Evolutionary conservation across 2,797 vertebrate genomes (phyloP).

Genomic region (Podarcis siculus): DNA sequence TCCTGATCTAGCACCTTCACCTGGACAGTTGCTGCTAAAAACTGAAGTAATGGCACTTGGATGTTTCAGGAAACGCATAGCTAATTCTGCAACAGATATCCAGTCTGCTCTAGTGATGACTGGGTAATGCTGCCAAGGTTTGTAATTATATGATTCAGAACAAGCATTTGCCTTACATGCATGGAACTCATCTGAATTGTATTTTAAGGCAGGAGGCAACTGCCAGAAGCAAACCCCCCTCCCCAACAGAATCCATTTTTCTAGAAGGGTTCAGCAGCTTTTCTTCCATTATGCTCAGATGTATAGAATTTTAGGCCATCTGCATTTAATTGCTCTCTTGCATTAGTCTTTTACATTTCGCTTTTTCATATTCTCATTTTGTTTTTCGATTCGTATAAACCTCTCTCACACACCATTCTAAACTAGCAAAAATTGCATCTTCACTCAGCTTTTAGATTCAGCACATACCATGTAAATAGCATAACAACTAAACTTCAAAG

Average conservation of each 20-base stretch:
- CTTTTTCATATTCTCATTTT: background rate
- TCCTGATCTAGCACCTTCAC: too few species aligned
- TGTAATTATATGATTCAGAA: too few species aligned
- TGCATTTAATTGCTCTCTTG: constrained; percentile 21
- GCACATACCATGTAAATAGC: background rate
- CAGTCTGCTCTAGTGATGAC: background rate
- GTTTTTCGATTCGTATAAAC: background rate
- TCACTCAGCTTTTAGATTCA: background rate
- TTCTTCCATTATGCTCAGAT: background rate
- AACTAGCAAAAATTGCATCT: background rate
- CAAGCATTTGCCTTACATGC: too few species aligned
- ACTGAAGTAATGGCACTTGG: too few species aligned
- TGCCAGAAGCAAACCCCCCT: background rate
- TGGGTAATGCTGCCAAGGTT: too few species aligned
- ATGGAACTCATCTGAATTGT: background rate
- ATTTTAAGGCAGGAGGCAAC: background rate
- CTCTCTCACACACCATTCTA: background rate
- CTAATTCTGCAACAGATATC: background rate
- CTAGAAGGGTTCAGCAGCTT: background rate
- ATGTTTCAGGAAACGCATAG: too few species aligned
- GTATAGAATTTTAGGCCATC: background rate
- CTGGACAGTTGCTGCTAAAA: too few species aligned
- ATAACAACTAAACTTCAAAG: background rate
- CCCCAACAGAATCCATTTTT: background rate
- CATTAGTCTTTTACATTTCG: background rate